Conservation (phyloP, 2,888 invertebrate genomes). For the Agrochola lychnidis region DNA sequence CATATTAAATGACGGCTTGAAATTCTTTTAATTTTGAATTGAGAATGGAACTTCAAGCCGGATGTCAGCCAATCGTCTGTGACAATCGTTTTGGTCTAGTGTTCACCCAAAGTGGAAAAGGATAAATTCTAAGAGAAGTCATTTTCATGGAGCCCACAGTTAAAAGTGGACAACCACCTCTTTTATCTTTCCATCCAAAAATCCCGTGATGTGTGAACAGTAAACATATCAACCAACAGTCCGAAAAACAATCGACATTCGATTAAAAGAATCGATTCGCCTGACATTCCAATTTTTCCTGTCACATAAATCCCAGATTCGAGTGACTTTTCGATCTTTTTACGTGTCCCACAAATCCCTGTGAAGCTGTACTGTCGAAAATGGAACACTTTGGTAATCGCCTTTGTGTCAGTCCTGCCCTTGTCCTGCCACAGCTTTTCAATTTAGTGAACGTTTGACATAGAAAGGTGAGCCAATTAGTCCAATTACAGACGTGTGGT, state of each 20-base stretch:
- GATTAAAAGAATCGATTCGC: not conserved
- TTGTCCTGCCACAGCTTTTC: constrained; percentile 18
- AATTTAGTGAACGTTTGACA: constrained; percentile 29
- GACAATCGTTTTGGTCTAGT: constrained; percentile 14
- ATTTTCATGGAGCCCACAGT: not conserved
- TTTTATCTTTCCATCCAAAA: constrained; percentile 1
- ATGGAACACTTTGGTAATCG: constrained; percentile 5
- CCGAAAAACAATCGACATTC: constrained; percentile 13
- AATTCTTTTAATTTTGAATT: too few species aligned
- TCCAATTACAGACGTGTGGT: not conserved
- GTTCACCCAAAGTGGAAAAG: too few species aligned
- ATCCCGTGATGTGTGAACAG: not conserved
- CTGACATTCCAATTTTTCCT: not conserved
- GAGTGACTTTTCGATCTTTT: constrained; percentile 3
- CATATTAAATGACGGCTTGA: too few species aligned
- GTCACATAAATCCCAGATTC: not conserved
- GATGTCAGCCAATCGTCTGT: not conserved
- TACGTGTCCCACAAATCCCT: not conserved
- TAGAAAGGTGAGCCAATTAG: constrained; percentile 9
- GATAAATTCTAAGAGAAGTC: not conserved
- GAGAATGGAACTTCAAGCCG: not conserved
- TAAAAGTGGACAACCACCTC: not conserved
- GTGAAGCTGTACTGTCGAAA: constrained; percentile 3
- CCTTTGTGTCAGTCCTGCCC: constrained; percentile 12
- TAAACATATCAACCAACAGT: constrained; percentile 11